Evolutionary conservation across 2,888 invertebrate genomes (phyloP).

Genomic region (Podabrus alpinus): DNA sequence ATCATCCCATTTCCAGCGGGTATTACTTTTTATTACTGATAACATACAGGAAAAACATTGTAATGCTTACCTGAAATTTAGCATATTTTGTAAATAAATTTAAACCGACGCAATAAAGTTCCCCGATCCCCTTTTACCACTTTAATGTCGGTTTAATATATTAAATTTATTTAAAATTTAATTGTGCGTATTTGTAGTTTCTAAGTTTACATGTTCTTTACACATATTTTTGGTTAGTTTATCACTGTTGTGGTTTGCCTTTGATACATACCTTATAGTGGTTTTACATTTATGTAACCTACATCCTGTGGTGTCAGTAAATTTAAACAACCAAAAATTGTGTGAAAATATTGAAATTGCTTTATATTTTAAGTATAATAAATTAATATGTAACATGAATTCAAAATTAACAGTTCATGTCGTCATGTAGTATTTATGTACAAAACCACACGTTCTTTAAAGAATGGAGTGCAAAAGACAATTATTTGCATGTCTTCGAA

Average conservation of each 20-base stretch:
- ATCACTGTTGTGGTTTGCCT: neutral
- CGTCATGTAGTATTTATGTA: neutral
- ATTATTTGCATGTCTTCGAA: neutral
- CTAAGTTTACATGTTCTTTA: neutral
- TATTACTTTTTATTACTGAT: neutral
- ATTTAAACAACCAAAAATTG: neutral
- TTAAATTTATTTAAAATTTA: neutral
- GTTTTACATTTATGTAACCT: neutral
- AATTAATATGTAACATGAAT: neutral
- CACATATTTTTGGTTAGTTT: neutral
- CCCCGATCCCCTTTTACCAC: neutral
- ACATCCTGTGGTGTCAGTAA: neutral
- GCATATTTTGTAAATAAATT: neutral
- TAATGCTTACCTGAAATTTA: neutral
- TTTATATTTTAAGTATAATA: neutral
- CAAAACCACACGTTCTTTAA: neutral
- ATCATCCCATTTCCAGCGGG: neutral
- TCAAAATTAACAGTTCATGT: neutral
- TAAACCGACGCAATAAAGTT: neutral
- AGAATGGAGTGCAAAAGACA: neutral
- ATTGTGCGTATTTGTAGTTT: neutral
- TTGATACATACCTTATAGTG: neutral
- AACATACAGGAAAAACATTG: neutral
- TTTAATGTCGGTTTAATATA: neutral
- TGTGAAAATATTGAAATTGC: neutral